Conservation (phyloP, 2,797 vertebrate genomes). For the Semotilus atromaculatus region DNA sequence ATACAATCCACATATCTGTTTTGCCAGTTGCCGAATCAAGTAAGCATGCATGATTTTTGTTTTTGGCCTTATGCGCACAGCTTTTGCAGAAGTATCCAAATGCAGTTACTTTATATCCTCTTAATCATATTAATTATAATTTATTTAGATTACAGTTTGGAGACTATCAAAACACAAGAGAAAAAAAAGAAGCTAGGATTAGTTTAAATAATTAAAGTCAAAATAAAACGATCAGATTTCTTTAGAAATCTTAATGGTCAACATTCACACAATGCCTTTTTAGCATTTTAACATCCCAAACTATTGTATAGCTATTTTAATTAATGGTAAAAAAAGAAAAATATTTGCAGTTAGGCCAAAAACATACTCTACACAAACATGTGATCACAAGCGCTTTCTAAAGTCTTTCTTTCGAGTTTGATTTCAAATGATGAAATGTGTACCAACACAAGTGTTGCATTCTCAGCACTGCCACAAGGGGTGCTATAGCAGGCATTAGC, state of each 20-base stretch:
- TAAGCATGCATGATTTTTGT: neutral
- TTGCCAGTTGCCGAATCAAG: slow-evolving; percentile 1
- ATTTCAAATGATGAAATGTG: neutral
- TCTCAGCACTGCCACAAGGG: neutral
- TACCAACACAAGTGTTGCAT: too few species aligned
- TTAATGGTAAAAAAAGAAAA: neutral
- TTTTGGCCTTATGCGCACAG: slow-evolving; percentile 13
- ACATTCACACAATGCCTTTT: neutral
- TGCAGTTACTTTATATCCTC: neutral
- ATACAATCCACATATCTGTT: neutral
- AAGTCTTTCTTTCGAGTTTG: neutral
- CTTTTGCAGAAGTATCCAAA: slow-evolving; percentile 28
- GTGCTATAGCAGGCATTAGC: neutral
- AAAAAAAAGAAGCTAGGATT: neutral
- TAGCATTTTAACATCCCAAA: neutral
- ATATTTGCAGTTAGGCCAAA: neutral
- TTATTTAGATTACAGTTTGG: slow-evolving; percentile 6
- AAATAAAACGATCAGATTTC: neutral
- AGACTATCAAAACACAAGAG: slow-evolving; percentile 1
- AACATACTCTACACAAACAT: slow-evolving; percentile 15
- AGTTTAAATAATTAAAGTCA: neutral
- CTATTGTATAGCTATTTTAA: neutral
- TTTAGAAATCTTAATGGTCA: neutral
- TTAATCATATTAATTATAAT: neutral
- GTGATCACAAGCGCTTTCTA: neutral